Percentiles rank a stretch among this genome's conserved stretches.
Evolutionary conservation across 2,888 invertebrate genomes (phyloP).

Genomic region (Cerastis leucographa): DNA sequence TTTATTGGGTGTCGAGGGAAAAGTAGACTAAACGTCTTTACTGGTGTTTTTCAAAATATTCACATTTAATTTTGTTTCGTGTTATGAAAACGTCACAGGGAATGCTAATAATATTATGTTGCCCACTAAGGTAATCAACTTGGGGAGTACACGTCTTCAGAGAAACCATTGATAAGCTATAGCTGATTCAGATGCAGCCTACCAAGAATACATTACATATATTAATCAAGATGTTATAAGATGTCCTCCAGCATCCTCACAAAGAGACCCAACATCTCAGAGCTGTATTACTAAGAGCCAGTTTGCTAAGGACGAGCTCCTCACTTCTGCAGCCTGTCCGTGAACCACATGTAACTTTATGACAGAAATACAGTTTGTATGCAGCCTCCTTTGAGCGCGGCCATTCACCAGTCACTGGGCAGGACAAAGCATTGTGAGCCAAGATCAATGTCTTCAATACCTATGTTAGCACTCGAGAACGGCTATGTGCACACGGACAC

Average conservation of each 20-base stretch:
- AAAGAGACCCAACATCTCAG: conserved; percentile 16
- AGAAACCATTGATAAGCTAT: neutral
- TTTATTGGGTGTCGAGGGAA: too few relatives aligned
- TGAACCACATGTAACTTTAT: conserved; percentile 75
- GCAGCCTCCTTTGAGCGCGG: conserved; percentile 79
- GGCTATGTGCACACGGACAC: conserved; percentile 74
- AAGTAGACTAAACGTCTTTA: too few relatives aligned
- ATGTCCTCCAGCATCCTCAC: conserved; percentile 4
- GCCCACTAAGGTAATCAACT: neutral
- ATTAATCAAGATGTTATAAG: conserved; percentile 8
- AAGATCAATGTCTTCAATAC: conserved; percentile 86
- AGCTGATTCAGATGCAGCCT: conserved; percentile 1
- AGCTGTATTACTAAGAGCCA: conserved; percentile 28
- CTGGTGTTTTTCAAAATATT: too few relatives aligned
- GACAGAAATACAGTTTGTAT: conserved; percentile 80
- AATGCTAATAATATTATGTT: neutral
- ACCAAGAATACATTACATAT: neutral
- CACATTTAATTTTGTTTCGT: neutral
- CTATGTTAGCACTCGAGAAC: conserved; percentile 75
- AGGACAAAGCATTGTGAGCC: conserved; percentile 84
- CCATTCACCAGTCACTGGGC: conserved; percentile 80
- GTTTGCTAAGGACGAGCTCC: conserved; percentile 43
- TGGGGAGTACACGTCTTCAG: neutral
- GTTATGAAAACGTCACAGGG: neutral
- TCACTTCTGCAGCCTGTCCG: conserved; percentile 34